phyloP scores from a whole-genome alignment of 2,113 vertebrate species.

The human region GRCh38 chr12:2620501-2621000 shows the following conservation, averaged over 20 bases:
- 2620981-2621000: background rate
- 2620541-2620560: background rate
- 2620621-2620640: background rate
- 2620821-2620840: background rate
- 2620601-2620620: background rate
- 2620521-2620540: fast-evolving
- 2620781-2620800: background rate
- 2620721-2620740: too few relatives aligned
- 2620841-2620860: background rate
- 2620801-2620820: background rate
- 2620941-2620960: background rate
- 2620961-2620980: background rate
- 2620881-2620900: background rate
- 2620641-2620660: background rate
- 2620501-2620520: background rate
- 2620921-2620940: background rate
- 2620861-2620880: background rate
- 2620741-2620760: background rate
- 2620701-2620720: background rate
- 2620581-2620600: background rate
- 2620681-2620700: background rate
- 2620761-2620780: background rate
- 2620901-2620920: background rate
- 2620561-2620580: background rate
- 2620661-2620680: background rate